phyloP scores from a whole-genome alignment of 2,113 vertebrate species.

The Euleptes europaea region DNA sequence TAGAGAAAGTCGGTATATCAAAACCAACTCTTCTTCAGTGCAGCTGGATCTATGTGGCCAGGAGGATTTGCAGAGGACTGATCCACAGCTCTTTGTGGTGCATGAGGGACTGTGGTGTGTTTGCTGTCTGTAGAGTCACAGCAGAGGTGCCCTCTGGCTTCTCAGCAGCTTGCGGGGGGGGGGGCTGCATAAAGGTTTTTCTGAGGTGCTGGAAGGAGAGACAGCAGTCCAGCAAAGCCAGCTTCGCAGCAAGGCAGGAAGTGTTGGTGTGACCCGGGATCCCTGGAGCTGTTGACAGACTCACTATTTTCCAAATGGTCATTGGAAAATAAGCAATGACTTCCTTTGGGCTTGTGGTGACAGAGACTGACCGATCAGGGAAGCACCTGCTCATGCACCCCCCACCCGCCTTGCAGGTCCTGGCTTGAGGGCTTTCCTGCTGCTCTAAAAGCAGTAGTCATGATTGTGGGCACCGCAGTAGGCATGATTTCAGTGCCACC shows the following conservation, averaged over 20 bases:
- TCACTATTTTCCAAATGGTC: slow-evolving; percentile 44
- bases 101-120: too few species aligned
- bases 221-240: slow-evolving; percentile 62
- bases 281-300: slow-evolving; percentile 58
- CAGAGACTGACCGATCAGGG: slow-evolving; percentile 19
- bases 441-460: slow-evolving; percentile 36
- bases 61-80: too few species aligned
- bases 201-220: slow-evolving; percentile 61
- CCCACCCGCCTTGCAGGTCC: slow-evolving; percentile 23
- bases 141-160: too few species aligned
- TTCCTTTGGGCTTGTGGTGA: not conserved
- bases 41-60: too few species aligned
- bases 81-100: not conserved
- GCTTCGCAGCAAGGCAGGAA: slow-evolving; percentile 63
- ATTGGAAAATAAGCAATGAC: slow-evolving; percentile 62
- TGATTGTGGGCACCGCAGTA: slow-evolving; percentile 18
- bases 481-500: too few species aligned
- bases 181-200: slow-evolving; percentile 42
- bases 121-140: too few species aligned
- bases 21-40: too few species aligned
- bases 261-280: slow-evolving; percentile 36
- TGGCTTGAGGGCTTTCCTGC: slow-evolving; percentile 53
- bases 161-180: too few species aligned
- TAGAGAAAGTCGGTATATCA: too few species aligned
- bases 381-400: slow-evolving; percentile 51